phyloP scores from a whole-genome alignment of 2,888 invertebrate species.

The Linnaemya tessellans region DNA sequence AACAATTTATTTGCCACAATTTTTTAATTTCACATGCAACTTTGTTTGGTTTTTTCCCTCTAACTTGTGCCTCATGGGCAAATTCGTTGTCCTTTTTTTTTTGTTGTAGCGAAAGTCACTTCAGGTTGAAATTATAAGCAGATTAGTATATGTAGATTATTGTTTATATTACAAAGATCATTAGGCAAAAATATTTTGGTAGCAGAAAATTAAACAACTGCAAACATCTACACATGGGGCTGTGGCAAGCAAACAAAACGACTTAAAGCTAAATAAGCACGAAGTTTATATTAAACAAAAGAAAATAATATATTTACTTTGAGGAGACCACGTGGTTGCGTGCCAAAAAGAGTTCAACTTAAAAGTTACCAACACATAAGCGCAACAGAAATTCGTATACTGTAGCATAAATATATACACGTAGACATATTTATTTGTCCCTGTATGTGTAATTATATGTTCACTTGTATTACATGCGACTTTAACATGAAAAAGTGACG shows the following conservation, averaged over 20 bases:
- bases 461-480: constrained; percentile 23
- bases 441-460: background rate
- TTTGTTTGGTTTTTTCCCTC: background rate
- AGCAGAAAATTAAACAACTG: background rate
- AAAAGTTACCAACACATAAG: background rate
- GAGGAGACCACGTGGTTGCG: constrained; percentile 53
- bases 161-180: constrained; percentile 7
- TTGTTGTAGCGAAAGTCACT: background rate
- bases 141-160: constrained; percentile 1
- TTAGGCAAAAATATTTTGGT: background rate
- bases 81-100: constrained; percentile 7
- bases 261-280: background rate
- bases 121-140: constrained; percentile 29
- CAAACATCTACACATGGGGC: background rate
- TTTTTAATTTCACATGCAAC: constrained; percentile 41
- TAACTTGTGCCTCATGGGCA: background rate
- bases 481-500: constrained; percentile 65
- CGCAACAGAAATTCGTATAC: background rate
- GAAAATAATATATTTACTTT: background rate
- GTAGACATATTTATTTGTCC: background rate
- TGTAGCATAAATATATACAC: background rate
- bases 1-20: background rate
- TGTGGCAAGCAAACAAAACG: background rate
- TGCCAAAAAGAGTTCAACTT: constrained; percentile 46
- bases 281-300: background rate